Evolutionary conservation across 1,140 invertebrate species (phyloP).

Genomic region (Dinothrombium tinctorium): DNA sequence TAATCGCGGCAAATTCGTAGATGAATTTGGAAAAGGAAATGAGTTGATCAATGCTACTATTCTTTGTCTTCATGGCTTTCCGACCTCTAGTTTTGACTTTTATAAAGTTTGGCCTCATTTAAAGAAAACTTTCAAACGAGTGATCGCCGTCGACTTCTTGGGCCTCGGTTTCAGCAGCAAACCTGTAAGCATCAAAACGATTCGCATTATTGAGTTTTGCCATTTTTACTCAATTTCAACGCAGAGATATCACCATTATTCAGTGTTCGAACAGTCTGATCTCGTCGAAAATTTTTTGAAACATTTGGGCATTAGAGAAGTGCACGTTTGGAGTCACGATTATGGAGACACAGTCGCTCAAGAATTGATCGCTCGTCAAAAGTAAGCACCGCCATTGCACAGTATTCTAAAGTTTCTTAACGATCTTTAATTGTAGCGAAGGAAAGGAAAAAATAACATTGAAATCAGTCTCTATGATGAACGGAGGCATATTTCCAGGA

Average conservation of each 20-base stretch:
- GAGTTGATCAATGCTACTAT: conserved; percentile 8
- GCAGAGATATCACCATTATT: conserved; percentile 18
- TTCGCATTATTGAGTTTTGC: conserved; percentile 18
- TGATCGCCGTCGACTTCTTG: conserved; percentile 21
- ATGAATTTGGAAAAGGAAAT: not conserved
- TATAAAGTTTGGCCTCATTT: conserved; percentile 18
- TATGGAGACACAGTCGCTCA: conserved; percentile 23
- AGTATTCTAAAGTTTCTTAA: not conserved
- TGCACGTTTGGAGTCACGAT: conserved; percentile 22
- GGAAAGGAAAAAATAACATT: conserved; percentile 7
- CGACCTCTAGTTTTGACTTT: conserved; percentile 22
- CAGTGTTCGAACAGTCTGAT: conserved; percentile 21
- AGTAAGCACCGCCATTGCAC: conserved; percentile 3
- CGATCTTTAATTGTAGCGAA: conserved; percentile 2
- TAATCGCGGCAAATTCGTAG: too few relatives aligned
- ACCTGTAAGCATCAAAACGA: conserved; percentile 17
- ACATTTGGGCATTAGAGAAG: conserved; percentile 11
- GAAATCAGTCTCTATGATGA: conserved; percentile 17
- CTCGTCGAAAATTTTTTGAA: conserved; percentile 19
- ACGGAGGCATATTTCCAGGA: conserved; percentile 21
- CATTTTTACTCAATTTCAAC: not conserved
- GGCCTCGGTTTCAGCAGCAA: conserved; percentile 24
- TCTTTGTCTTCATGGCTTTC: conserved; percentile 22
- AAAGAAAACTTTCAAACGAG: conserved; percentile 16
- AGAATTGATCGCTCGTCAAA: conserved; percentile 19